Evolutionary conservation across 2,888 invertebrate species (phyloP).

Genomic region (Gibbula magus): DNA sequence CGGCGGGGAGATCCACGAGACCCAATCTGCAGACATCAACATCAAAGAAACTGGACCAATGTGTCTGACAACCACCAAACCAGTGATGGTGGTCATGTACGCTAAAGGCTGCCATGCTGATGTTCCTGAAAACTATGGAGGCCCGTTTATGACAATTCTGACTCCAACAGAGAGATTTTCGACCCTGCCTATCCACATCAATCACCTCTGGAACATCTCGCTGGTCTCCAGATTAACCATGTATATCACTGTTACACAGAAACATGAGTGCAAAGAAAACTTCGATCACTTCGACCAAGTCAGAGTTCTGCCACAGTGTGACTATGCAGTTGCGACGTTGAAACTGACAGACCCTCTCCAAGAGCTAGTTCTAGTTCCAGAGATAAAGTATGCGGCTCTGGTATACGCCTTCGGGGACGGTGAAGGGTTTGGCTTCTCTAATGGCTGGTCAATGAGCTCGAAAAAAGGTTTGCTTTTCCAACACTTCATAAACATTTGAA

Average conservation of each 20-base stretch:
- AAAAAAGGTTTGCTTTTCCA: too few species aligned
- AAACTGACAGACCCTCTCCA: not conserved
- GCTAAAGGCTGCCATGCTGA: constrained; percentile 3
- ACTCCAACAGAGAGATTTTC: not conserved
- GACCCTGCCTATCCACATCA: not conserved
- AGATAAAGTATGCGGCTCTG: not conserved
- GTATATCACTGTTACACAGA: not conserved
- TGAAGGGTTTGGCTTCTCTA: not conserved
- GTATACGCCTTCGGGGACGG: not conserved
- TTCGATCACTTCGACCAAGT: not conserved
- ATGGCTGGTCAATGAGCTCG: not conserved
- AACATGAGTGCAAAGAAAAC: not conserved
- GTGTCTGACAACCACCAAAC: constrained; percentile 1
- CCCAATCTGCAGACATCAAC: not conserved
- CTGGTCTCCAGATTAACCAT: not conserved
- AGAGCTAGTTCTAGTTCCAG: not conserved
- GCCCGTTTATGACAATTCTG: not conserved
- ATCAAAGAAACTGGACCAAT: not conserved
- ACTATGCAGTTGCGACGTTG: not conserved
- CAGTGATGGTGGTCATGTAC: constrained; percentile 4
- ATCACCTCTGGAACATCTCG: not conserved
- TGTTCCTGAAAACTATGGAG: not conserved
- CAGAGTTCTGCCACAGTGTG: not conserved
- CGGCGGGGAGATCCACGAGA: not conserved
- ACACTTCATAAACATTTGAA: too few species aligned